A percentile compares a stretch with the other conserved stretches of the same genome.
These are phyloP conservation scores for Alcedo quadribrachys DNA, from an alignment of 2,797 vertebrate genomes.

Conservation along the genomic window DNA sequence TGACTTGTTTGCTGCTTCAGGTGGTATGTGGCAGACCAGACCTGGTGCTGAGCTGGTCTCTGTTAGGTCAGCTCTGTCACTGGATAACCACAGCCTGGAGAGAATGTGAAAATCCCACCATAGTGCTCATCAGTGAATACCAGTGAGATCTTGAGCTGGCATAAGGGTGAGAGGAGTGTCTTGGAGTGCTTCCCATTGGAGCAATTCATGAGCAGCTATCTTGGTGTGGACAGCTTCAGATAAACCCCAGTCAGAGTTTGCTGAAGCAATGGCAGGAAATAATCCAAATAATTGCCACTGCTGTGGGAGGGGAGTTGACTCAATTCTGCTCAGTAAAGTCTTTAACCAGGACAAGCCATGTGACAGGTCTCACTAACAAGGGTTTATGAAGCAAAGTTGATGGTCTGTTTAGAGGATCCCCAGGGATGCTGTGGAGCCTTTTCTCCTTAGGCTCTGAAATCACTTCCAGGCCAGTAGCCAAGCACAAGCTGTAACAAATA, in stretches of 20 bases:
- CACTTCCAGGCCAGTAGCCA: background rate
- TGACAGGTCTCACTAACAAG: background rate
- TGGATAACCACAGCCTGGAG: background rate
- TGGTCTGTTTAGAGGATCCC: background rate
- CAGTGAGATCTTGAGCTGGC: rapidly evolving
- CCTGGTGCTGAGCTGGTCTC: background rate
- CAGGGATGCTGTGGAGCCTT: background rate
- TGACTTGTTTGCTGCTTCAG: background rate
- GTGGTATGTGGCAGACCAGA: background rate
- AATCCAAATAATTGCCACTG: too few relatives aligned
- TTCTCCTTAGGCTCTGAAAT: background rate
- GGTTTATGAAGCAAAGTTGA: background rate
- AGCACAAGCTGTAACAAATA: background rate
- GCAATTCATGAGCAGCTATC: background rate
- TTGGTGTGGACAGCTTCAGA: background rate
- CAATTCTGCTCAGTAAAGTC: background rate
- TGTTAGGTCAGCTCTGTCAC: background rate
- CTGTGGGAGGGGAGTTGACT: background rate
- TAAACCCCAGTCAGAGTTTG: background rate
- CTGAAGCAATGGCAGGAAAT: background rate
- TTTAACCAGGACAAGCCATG: background rate
- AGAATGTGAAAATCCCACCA: background rate
- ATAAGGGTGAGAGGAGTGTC: rapidly evolving
- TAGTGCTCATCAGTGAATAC: rapidly evolving
- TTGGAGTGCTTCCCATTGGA: background rate